Evolutionary conservation across 2,113 vertebrate species (phyloP), one percentile per base, ranked within the genome.

Genomic region (Miniopterus natalensis): DNA sequence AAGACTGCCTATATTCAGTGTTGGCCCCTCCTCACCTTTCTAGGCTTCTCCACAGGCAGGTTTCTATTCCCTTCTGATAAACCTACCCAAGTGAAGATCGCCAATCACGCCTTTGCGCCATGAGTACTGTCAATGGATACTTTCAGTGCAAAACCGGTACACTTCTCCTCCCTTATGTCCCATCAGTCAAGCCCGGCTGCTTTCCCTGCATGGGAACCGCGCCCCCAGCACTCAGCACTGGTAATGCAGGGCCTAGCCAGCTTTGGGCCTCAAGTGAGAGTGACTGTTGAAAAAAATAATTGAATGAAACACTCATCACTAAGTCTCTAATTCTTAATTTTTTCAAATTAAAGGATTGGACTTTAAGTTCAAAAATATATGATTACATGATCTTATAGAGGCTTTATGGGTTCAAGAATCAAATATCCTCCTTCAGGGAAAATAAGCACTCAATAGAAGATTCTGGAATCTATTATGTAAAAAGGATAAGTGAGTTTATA

Each of bases 341-440:
- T 93, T 93, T 89, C 42, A 89, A 61, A 83, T 77, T 84, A 57
- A 90, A 95, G 57, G 10, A 84, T 78, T 45, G 23, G 11, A 92
- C 6, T 89, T 94, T 49, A 88, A 95, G 95, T 18, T 92, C 29
- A 77, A 81, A 92, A 88, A 74, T 77, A 74, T 31, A 71, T 40
- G 40, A 71, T 51, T 45, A 8, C 8, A 36, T 70, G 8, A 36
- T 84, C 8, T 75, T 75, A 77, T 6, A 49, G 11, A 45, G 36
- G 4, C 25, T 89, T 77, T 90, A 59, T 45, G 53, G 15, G 63
- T 25, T 78, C 53, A 80, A 90, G 12, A 95, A 88, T 84, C 61
- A 84, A 90, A 12, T 66, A 40, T 70, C 23, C 49, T 90, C 59
- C 65, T 57, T 83, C 5, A 74, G n/a, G 88, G 49, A 57, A 95